Evolutionary conservation across 2,113 vertebrate genomes (phyloP), one percentile per base, ranked within the genome.

Genomic region (Phyllostomus hastatus): DNA sequence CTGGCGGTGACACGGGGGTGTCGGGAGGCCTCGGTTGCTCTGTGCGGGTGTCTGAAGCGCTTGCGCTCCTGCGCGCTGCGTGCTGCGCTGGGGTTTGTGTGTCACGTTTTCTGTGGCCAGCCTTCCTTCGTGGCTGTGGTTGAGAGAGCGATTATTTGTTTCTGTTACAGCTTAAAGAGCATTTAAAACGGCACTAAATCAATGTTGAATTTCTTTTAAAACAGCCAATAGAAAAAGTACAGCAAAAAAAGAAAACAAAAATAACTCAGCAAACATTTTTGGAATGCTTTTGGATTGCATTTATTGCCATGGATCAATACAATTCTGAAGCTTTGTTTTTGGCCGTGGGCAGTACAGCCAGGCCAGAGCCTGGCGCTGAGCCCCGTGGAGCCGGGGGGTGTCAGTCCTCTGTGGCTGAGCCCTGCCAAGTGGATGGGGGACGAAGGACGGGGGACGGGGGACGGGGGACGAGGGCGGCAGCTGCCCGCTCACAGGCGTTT

Each of bases 1-100:
- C 33, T 12, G 70, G 9, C 16, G 54, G 66, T 41, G 72, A 17
- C 20, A 7, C 33, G 8, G 16, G 52, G 46, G 12, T 4, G 50
- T 57, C 0, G 0, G 2, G 50, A 26, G 19, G 86, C 16, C 72
- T 66, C 31, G 14, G 24, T 19, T 15, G 4, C 72, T 31, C 26
- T 1, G 15, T 3, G 35, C 2, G 7, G 14, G 41, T 1, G 0
- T 76, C 7, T 35, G 4, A 31, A 48, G 66, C 17, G 1, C 66
- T 8, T 7, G 83, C 22, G 72, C 43, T 38, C 35, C 75, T 26
- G 54, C 0, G 57, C 22, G 0, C 57, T 59, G 57, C 0, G 19
- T 6, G 3, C 59, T 5, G 4, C 3, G 1, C 9, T 17, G 48
- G 82, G 87, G 3, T 10, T 43, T 41, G 26, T 7, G 24, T 8